phyloP scores from a whole-genome alignment of 1,140 invertebrate genomes.

The Caenorhabditis elegans region WBcel235 BX284606.5:4298501-4299000 shows the following conservation, averaged over 20 bases:
- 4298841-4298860: conserved; percentile 67
- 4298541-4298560: background rate
- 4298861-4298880: conserved; percentile 67
- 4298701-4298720: background rate
- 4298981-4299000: background rate
- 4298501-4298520: background rate
- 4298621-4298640: conserved; percentile 3
- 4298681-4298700: background rate
- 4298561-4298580: background rate
- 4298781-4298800: too few species aligned
- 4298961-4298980: conserved; percentile 42
- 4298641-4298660: background rate
- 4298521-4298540: too few species aligned
- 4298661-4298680: background rate
- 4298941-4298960: background rate
- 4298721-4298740: background rate
- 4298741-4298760: too few species aligned
- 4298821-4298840: too few species aligned
- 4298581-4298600: background rate
- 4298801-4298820: too few species aligned
- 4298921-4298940: background rate
- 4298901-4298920: background rate
- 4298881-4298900: background rate
- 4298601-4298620: background rate
- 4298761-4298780: background rate